Evolutionary conservation across 1,140 invertebrate species (phyloP).

Genomic region (Hylaeus anthracinus): DNA sequence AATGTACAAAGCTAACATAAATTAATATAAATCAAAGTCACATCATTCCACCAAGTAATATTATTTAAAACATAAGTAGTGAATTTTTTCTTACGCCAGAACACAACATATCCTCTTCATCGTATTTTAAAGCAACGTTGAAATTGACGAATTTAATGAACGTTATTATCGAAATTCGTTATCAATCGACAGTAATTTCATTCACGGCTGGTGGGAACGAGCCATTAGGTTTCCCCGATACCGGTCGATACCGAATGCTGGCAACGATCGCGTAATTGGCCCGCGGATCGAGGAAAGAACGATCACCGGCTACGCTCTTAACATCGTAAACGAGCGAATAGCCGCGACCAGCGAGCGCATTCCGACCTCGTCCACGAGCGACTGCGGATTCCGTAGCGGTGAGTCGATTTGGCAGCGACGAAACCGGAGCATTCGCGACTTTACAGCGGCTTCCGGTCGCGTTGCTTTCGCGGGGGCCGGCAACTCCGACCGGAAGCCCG

Average conservation of each 20-base stretch:
- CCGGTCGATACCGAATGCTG: background rate
- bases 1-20: too few relatives aligned
- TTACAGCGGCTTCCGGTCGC: slow-evolving; percentile 41
- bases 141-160: too few relatives aligned
- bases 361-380: slow-evolving; percentile 16
- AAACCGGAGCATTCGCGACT: slow-evolving; percentile 54
- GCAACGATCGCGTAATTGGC: slow-evolving; percentile 40
- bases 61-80: too few relatives aligned
- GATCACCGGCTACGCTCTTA: slow-evolving; percentile 39
- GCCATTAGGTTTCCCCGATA: too few relatives aligned
- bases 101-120: too few relatives aligned
- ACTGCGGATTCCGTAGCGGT: slow-evolving; percentile 42
- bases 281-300: background rate
- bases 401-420: slow-evolving; percentile 59
- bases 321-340: slow-evolving; percentile 34
- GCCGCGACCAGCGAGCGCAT: slow-evolving; percentile 6
- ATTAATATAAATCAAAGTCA: too few relatives aligned
- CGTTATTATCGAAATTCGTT: too few relatives aligned
- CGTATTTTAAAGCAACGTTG: too few relatives aligned
- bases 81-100: too few relatives aligned
- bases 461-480: slow-evolving; percentile 30
- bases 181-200: too few relatives aligned
- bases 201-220: too few relatives aligned
- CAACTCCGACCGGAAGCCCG: slow-evolving; percentile 34
- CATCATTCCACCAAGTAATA: too few relatives aligned